A percentile compares a stretch with the other conserved stretches of the same genome.
These are phyloP conservation scores for Ardeotis arabs DNA, from an alignment of 2,113 vertebrate genomes.

Conservation along the genomic window DNA sequence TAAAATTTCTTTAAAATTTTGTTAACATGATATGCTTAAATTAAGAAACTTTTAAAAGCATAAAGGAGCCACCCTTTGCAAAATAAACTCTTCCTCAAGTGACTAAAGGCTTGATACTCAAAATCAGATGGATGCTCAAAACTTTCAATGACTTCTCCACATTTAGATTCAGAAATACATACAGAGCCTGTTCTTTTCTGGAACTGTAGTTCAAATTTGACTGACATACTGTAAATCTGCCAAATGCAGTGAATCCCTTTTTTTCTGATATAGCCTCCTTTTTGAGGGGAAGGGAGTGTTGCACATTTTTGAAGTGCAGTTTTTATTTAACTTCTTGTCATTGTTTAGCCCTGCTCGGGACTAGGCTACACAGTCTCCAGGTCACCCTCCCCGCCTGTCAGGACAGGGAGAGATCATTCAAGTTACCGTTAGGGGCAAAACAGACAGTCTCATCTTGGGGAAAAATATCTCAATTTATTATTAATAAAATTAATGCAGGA, in stretches of 20 bases:
- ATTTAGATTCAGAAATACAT: neutral
- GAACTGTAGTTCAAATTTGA: neutral
- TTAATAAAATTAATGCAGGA: too few relatives aligned
- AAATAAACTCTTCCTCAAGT: neutral
- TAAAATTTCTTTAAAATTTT: neutral
- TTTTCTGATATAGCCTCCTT: neutral
- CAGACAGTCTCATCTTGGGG: too few relatives aligned
- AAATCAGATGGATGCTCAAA: neutral
- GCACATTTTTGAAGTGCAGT: neutral
- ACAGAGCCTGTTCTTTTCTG: neutral
- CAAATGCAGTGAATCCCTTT: neutral
- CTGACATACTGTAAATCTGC: neutral
- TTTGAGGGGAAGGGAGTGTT: rapidly evolving
- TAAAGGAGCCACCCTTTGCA: neutral
- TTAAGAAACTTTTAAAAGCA: neutral
- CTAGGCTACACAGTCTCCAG: too few relatives aligned
- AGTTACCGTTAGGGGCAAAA: too few relatives aligned
- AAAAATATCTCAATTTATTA: too few relatives aligned
- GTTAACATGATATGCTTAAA: neutral
- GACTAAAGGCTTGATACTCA: neutral
- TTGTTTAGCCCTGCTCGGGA: too few relatives aligned
- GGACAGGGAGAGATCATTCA: too few relatives aligned
- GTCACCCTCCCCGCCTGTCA: too few relatives aligned
- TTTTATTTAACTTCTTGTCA: neutral
- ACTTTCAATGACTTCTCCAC: neutral